Conservation (phyloP, 2,888 invertebrate species). For the Melieria crassipennis region DNA sequence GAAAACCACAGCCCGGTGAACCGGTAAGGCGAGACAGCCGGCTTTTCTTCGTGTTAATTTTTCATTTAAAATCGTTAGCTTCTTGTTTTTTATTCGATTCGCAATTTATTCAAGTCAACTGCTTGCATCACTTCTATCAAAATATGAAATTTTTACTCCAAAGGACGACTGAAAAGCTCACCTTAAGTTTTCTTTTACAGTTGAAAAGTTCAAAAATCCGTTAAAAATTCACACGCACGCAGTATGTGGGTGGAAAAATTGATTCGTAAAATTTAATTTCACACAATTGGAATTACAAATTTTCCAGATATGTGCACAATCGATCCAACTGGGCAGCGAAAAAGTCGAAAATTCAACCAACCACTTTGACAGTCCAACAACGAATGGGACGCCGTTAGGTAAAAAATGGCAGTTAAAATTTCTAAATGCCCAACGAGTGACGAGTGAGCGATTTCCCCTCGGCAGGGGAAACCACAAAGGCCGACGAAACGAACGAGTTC, state of each 20-base stretch:
- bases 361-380: slow-evolving; percentile 46
- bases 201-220: slow-evolving; percentile 17
- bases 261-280: neutral
- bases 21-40: too few relatives aligned
- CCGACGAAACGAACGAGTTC: neutral
- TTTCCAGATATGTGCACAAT: too few relatives aligned
- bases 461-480: neutral
- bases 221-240: neutral
- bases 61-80: too few relatives aligned
- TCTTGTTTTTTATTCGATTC: too few relatives aligned
- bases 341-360: slow-evolving; percentile 16
- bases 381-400: slow-evolving; percentile 44
- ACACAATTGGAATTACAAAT: neutral
- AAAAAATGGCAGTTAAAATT: slow-evolving; percentile 41
- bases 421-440: slow-evolving; percentile 30
- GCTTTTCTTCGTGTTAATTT: too few relatives aligned
- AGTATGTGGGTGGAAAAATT: too few relatives aligned
- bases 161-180: slow-evolving; percentile 16
- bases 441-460: slow-evolving; percentile 4
- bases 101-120: too few relatives aligned
- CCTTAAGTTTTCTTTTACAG: slow-evolving; percentile 30
- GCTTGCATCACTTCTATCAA: too few relatives aligned
- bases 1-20: neutral
- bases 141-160: too few relatives aligned
- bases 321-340: too few relatives aligned